phyloP scores from a whole-genome alignment of 1,140 invertebrate species.

The Bombus consobrinus region DNA sequence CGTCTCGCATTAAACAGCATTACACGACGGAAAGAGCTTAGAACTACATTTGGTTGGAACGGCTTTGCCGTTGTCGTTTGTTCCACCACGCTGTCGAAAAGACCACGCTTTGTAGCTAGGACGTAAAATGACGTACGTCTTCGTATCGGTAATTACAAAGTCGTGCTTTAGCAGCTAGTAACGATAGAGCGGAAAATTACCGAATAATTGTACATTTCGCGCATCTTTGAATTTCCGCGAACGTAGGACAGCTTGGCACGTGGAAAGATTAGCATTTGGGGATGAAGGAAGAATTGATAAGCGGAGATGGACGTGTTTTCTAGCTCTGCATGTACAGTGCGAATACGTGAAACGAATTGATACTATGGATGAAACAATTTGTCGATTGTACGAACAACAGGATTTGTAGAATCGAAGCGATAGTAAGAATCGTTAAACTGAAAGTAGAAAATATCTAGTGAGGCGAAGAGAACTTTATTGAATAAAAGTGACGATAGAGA shows the following conservation, averaged over 20 bases:
- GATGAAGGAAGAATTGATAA: neutral
- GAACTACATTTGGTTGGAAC: neutral
- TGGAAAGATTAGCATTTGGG: neutral
- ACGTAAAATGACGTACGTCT: neutral
- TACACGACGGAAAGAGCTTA: neutral
- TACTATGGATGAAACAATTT: neutral
- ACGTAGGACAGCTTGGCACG: neutral
- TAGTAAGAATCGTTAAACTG: neutral
- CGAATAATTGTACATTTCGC: neutral
- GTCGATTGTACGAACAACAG: neutral
- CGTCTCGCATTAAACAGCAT: neutral
- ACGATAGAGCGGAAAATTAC: slow-evolving; percentile 15
- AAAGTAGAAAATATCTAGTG: neutral
- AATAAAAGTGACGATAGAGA: too few species aligned
- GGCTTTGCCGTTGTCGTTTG: neutral
- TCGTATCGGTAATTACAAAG: slow-evolving; percentile 28
- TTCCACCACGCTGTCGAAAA: neutral
- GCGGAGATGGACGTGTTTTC: neutral
- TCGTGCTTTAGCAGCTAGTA: neutral
- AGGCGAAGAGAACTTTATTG: too few species aligned
- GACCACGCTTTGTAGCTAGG: neutral
- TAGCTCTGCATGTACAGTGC: neutral
- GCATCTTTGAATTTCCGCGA: neutral
- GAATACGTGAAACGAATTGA: neutral
- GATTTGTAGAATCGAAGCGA: too few species aligned